Evolutionary conservation across 2,113 vertebrate species (phyloP).

Genomic region (Cephalophus harveyi): DNA sequence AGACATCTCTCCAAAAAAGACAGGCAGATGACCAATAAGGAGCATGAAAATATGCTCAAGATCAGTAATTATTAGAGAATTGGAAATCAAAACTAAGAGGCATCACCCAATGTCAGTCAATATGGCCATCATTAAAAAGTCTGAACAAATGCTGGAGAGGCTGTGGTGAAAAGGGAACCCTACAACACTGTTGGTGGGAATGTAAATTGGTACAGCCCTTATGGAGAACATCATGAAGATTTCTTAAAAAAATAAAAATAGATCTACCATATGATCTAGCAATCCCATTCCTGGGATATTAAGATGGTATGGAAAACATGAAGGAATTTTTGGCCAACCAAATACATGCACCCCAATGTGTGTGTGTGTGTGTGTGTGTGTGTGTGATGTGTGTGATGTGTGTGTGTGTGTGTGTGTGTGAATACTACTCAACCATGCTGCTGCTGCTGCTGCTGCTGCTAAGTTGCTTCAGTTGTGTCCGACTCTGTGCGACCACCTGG

Average conservation of each 20-base stretch:
- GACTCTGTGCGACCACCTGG: too few species aligned
- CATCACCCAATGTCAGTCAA: not conserved
- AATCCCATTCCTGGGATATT: not conserved
- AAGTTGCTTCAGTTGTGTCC: too few species aligned
- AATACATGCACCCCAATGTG: not conserved
- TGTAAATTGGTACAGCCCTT: not conserved
- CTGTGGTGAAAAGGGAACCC: not conserved
- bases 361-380: not conserved
- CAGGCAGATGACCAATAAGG: not conserved
- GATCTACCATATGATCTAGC: not conserved
- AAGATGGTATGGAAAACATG: not conserved
- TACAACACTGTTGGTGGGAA: not conserved
- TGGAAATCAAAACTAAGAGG: not conserved
- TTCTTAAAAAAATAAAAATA: not conserved
- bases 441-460: too few species aligned
- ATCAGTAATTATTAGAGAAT: not conserved
- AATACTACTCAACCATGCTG: not conserved
- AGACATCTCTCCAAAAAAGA: not conserved
- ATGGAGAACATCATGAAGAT: not conserved
- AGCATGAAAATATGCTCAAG: not conserved
- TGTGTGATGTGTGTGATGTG: too few species aligned
- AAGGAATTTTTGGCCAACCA: not conserved
- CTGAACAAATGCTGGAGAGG: not conserved
- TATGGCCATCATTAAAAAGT: not conserved
- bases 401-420: not conserved